Percentiles rank a stretch among this genome's conserved stretches.
Conservation (phyloP, 2,888 invertebrate genomes). For the Anaspis maculata region DNA sequence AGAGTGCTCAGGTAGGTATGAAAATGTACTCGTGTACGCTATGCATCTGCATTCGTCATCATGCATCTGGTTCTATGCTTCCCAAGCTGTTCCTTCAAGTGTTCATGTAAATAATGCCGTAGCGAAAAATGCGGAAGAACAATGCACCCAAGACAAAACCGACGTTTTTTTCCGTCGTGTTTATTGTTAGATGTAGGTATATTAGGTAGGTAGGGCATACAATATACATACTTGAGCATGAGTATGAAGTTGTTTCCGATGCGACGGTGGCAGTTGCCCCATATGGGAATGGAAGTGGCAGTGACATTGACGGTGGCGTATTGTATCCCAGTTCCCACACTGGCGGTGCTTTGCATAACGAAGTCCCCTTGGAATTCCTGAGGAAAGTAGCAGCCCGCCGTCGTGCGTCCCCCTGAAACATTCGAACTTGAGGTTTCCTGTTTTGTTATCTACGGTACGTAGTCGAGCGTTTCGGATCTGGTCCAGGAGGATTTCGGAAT, state of each 20-base stretch:
- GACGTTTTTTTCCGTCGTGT: too few relatives aligned
- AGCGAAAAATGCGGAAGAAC: too few relatives aligned
- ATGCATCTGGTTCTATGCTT: too few relatives aligned
- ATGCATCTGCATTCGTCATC: too few relatives aligned
- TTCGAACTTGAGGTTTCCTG: slow-evolving; percentile 4
- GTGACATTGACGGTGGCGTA: slow-evolving; percentile 54
- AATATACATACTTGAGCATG: slow-evolving; percentile 48
- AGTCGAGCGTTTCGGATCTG: slow-evolving; percentile 13
- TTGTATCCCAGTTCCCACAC: slow-evolving; percentile 46
- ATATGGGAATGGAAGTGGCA: slow-evolving; percentile 55
- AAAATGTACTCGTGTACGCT: too few relatives aligned
- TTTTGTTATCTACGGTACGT: slow-evolving; percentile 8
- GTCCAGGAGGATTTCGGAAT: slow-evolving; percentile 16
- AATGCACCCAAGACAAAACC: too few relatives aligned
- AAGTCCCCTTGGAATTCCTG: slow-evolving; percentile 58
- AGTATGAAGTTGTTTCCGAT: slow-evolving; percentile 51
- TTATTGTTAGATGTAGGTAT: slow-evolving; percentile 1
- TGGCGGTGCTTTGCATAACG: slow-evolving; percentile 48
- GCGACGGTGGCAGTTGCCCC: slow-evolving; percentile 55
- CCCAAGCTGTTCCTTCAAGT: too few relatives aligned
- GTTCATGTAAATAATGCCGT: too few relatives aligned
- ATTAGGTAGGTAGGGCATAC: slow-evolving; percentile 13
- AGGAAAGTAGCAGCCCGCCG: slow-evolving; percentile 53
- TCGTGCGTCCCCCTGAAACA: slow-evolving; percentile 18
- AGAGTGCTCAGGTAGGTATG: too few relatives aligned